Base-by-base conservation (phyloP, 2,888 invertebrate species). In the Galerucella calmariensis region DNA sequence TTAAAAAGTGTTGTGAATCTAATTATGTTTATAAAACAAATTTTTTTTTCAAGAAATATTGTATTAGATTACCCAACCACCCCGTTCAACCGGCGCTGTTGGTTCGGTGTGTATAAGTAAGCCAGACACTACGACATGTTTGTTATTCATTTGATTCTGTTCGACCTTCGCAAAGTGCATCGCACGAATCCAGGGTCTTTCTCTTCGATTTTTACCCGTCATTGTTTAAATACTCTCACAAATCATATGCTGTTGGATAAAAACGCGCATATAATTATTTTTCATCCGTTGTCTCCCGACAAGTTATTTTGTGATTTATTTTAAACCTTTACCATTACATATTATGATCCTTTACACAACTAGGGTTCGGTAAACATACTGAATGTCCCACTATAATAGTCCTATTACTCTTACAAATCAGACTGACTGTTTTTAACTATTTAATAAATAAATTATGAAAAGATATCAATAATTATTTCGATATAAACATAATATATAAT, bases 151-250 rank as follows among this genome's bases (percentile, higher is more conserved):
- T 77, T 85, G 85, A 85, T 85, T 85, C 84, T 83, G 83, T 83
- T 82, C 87, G 87, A 87, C 87, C 87, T 87, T 87, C 87, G 84
- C 83, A 81, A 86, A 86, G 87, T 87, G 87, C 87, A 87, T 87
- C 86, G 87, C 82, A 85, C 87, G 85, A 84, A 83, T 85, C 86
- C 87, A 86, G 86, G 87, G 87, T 86, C 86, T 84, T 82, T 81
- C 81, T 83, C 82, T 85, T 84, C 81, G 82, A 83, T 82, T 82
- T 84, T 82, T 80, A 82, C 78, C 80, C 82, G 81, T 85, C 84
- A 84, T 82, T 83, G 82, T 85, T 80, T 83, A 82, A 82, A 82
- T 81, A 80, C 79, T 80, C 78, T 77, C 78, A 80, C 80, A 81
- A 82, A 81, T 82, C 80, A 80, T 81, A 75, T 69, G 74, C 65